These are phyloP conservation scores for crab-eating macaque (Macaca fascicularis) DNA, from an alignment of 2,113 vertebrate species.

Conservation along the genomic window T2T-MFA8v1.1 NC_088378.1:54872001-54872500, in stretches of 20 bases:
- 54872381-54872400: neutral
- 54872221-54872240: constrained; percentile 13
- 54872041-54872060: neutral
- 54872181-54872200: constrained; percentile 17
- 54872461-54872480: neutral
- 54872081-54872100: neutral
- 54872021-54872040: neutral
- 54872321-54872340: neutral
- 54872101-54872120: neutral
- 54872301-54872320: no score
- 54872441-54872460: neutral
- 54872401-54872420: neutral
- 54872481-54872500: neutral
- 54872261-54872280: neutral
- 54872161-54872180: neutral
- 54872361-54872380: neutral
- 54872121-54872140: neutral
- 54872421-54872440: neutral
- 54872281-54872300: neutral
- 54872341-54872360: neutral
- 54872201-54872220: neutral
- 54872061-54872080: neutral
- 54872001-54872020: neutral
- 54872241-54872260: neutral
- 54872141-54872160: neutral